These are phyloP conservation scores for Caenorhabditis drosophilae DNA, from an alignment of 2,888 invertebrate species.

Conservation along the genomic window DNA sequence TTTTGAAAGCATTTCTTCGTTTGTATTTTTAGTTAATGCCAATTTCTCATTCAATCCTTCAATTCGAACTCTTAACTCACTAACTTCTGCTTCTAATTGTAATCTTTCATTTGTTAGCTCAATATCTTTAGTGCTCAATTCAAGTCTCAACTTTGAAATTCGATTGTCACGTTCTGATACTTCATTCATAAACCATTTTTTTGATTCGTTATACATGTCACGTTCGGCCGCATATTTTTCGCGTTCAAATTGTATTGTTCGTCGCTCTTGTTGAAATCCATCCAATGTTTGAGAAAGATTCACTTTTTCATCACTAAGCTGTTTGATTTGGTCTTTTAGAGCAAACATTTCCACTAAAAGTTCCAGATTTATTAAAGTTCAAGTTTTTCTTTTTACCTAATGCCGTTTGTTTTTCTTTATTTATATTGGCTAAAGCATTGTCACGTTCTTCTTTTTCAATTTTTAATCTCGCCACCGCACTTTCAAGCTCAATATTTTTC, in stretches of 20 bases:
- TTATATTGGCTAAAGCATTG: conserved; percentile 30
- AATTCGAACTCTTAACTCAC: conserved; percentile 9
- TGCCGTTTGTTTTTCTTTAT: conserved; percentile 45
- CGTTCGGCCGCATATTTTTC: conserved; percentile 32
- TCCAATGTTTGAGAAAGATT: conserved; percentile 19
- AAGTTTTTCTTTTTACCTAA: too few relatives aligned
- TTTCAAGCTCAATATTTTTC: conserved; percentile 36
- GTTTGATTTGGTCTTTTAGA: conserved; percentile 32
- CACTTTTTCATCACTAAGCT: conserved; percentile 24
- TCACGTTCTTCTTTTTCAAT: conserved; percentile 50
- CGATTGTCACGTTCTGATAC: conserved; percentile 51
- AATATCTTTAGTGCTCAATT: conserved; percentile 36
- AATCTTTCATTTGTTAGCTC: conserved; percentile 19
- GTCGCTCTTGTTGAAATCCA: conserved; percentile 26
- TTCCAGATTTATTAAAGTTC: too few relatives aligned
- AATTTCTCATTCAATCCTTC: conserved; percentile 18
- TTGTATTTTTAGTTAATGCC: conserved; percentile 15
- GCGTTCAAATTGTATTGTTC: conserved; percentile 29
- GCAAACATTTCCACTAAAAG: conserved; percentile 32
- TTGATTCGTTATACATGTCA: conserved; percentile 32
- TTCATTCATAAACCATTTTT: conserved; percentile 50
- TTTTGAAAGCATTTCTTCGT: conserved; percentile 8
- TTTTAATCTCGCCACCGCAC: conserved; percentile 30
- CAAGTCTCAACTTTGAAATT: conserved; percentile 50
- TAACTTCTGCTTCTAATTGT: conserved; percentile 16